phyloP scores from a whole-genome alignment of 2,113 vertebrate genomes.

The Ondatra zibethicus region DNA sequence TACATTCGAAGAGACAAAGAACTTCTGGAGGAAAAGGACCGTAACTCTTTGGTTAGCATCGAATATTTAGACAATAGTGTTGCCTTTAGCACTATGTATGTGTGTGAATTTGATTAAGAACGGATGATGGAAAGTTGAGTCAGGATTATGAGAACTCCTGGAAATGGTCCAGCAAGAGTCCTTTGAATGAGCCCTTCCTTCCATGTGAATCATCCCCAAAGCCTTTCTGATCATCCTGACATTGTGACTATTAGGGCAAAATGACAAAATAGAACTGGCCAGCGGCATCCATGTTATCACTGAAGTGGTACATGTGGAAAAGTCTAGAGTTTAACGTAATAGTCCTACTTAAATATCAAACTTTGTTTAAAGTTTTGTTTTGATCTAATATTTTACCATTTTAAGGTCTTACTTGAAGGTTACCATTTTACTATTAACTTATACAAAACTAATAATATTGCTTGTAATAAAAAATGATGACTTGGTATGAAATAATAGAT shows the following conservation, averaged over 20 bases:
- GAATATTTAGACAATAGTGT: background rate
- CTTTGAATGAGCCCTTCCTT: background rate
- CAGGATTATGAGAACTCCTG: background rate
- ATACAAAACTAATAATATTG: conserved; percentile 32
- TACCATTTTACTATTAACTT: background rate
- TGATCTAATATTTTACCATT: background rate
- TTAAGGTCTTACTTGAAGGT: background rate
- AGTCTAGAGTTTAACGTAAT: background rate
- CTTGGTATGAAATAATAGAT: background rate
- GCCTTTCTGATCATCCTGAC: background rate
- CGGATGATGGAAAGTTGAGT: background rate
- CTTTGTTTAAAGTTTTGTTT: background rate
- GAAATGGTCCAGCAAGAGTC: background rate
- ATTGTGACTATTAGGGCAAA: background rate
- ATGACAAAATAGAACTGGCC: background rate
- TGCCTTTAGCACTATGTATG: background rate
- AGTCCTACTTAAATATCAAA: background rate
- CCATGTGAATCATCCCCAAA: background rate
- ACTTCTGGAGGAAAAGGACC: background rate
- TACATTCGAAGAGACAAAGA: background rate
- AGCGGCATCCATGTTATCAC: background rate
- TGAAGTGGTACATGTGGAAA: background rate
- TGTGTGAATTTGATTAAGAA: background rate
- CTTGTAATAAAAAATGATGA: background rate
- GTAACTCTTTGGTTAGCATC: background rate